These are phyloP conservation scores for Saxidomus purpurata DNA, from an alignment of 1,140 invertebrate species.

Conservation along the genomic window DNA sequence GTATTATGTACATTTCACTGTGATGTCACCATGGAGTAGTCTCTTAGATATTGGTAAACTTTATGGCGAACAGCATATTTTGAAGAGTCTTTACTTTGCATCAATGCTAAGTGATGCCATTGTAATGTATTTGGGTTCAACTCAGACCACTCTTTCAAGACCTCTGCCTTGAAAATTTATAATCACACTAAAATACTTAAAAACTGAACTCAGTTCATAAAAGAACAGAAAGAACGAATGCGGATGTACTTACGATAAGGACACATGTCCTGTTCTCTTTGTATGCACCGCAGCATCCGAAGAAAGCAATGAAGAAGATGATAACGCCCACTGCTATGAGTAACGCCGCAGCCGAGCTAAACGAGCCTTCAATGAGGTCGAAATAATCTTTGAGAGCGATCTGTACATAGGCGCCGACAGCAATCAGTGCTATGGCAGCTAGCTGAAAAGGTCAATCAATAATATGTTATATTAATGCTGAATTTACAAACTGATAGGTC, in stretches of 20 bases:
- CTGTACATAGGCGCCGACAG: conserved; percentile 83
- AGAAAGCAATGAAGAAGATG: conserved; percentile 85
- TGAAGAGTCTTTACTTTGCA: too few relatives aligned
- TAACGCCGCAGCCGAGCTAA: conserved; percentile 83
- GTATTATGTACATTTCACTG: too few relatives aligned
- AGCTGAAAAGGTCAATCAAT: conserved; percentile 76
- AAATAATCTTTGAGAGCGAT: conserved; percentile 83
- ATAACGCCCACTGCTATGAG: conserved; percentile 85
- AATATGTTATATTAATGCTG: background rate
- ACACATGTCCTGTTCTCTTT: conserved; percentile 85
- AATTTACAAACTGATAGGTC: background rate
- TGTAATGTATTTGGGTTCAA: too few relatives aligned
- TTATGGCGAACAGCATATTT: too few relatives aligned
- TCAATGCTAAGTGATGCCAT: too few relatives aligned
- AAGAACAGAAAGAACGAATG: too few relatives aligned
- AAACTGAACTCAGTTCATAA: too few relatives aligned
- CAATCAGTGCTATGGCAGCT: conserved; percentile 83
- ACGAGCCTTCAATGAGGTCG: conserved; percentile 80
- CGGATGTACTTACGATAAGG: conserved; percentile 86
- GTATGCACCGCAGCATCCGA: conserved; percentile 85
- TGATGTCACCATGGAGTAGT: too few relatives aligned
- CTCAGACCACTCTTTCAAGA: too few relatives aligned
- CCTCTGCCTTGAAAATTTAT: too few relatives aligned
- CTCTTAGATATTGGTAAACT: too few relatives aligned
- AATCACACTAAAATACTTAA: too few relatives aligned